phyloP scores from a whole-genome alignment of 2,888 invertebrate species.

The Calephelis perditalis region DNA sequence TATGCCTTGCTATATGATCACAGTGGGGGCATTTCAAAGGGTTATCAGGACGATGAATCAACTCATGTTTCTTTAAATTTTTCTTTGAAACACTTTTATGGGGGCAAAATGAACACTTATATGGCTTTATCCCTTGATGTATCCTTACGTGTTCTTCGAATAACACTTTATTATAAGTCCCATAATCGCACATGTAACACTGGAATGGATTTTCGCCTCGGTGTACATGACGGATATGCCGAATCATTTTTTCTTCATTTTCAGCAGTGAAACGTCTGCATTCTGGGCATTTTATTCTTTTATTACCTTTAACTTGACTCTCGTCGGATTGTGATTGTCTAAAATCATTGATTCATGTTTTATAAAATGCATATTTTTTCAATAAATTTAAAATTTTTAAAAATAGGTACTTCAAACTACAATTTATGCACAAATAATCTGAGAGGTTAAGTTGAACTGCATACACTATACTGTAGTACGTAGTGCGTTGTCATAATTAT shows the following conservation, averaged over 20 bases:
- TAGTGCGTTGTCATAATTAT: not conserved
- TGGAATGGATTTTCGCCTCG: slow-evolving; percentile 55
- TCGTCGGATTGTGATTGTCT: not conserved
- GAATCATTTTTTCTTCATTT: slow-evolving; percentile 44
- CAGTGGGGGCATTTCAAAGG: slow-evolving; percentile 47
- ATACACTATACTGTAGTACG: no score
- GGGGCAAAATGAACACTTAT: slow-evolving; percentile 50
- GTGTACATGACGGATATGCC: slow-evolving; percentile 50
- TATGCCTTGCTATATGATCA: slow-evolving; percentile 46
- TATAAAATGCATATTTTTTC: not conserved
- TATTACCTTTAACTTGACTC: not conserved
- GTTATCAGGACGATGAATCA: slow-evolving; percentile 50
- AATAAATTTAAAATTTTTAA: not conserved
- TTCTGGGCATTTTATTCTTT: slow-evolving; percentile 35
- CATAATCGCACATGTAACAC: slow-evolving; percentile 61
- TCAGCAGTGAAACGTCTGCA: slow-evolving; percentile 41
- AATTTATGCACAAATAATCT: no score
- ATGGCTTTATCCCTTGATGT: slow-evolving; percentile 63
- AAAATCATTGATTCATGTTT: not conserved
- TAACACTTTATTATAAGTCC: slow-evolving; percentile 51
- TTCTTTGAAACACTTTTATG: slow-evolving; percentile 59
- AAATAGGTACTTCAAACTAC: no score
- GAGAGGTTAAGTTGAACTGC: no score
- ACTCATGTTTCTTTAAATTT: slow-evolving; percentile 57
- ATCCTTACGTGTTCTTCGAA: slow-evolving; percentile 57